Base-by-base conservation (phyloP, 2,888 invertebrate species). In the Thumatha senex region DNA sequence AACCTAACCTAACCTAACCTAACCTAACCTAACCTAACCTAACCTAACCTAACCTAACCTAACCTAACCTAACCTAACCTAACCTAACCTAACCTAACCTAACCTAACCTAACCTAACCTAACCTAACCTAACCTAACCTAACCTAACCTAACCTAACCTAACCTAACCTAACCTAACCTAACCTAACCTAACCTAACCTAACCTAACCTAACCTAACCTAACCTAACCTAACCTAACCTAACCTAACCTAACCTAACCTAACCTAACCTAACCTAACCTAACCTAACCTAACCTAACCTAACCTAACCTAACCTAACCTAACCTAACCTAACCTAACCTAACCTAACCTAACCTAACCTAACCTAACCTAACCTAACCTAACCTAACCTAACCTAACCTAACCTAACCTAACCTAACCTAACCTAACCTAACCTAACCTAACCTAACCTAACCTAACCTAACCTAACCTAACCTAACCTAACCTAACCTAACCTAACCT, bases 301-400 rank as follows among this genome's bases (percentile, higher is more conserved):
- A 49, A 51, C 51, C 51, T 47, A 51, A 51, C 51, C 51, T 47
- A 51, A 51, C 51, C 51, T 51, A 51, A 51, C 51, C 51, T 47
- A 51, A 50, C 50, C 47, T 47, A 12, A 41, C 29, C n/a, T 38
- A 63, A 44, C 57, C 54, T 52, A 50, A 47, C 50, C 48, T 53
- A 52, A 51, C 48, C 57, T 48, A 46, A 50, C 47, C 56, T 51
- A 52, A 56, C 51, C 48, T 49, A 51, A 51, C 47, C 34, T 34
- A 58, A 58, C 58, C 58, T 61, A 58, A 58, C 53, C 56, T 58
- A 58, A 56, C 58, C 53, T 55, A 53, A 56, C 58, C 61, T 59
- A 58, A 61, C 57, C 61, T 58, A 61, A 58, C 61, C 61, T 58
- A 58, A 58, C 58, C 58, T 58, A n/a, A n/a, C 31, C 13, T 35